Evolutionary conservation across 1,140 invertebrate species (phyloP).

Genomic region (Dufourea novaeangliae): DNA sequence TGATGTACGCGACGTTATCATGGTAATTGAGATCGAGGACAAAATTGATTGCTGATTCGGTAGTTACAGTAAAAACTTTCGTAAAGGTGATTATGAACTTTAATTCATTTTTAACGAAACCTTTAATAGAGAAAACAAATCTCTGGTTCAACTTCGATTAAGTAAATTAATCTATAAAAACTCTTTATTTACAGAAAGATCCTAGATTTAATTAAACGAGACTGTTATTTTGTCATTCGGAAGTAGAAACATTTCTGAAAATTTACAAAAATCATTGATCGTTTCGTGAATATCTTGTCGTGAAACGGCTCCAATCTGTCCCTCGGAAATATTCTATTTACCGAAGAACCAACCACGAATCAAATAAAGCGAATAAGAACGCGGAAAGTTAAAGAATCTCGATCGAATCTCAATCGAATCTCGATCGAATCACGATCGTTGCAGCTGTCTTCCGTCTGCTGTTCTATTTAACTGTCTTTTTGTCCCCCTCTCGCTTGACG

Average conservation of each 20-base stretch:
- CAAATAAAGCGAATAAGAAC: background rate
- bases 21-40: background rate
- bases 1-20: background rate
- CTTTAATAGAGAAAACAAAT: no score
- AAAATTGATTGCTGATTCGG: background rate
- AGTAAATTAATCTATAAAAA: no score
- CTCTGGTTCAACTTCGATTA: no score
- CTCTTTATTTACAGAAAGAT: no score
- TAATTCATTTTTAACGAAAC: no score
- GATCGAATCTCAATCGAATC: background rate
- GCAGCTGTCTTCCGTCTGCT: conserved; percentile 15
- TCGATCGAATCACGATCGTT: conserved; percentile 2
- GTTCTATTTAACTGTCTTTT: conserved; percentile 42
- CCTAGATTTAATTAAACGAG: no score
- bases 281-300: background rate
- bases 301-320: background rate
- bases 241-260: no score
- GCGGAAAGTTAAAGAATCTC: background rate
- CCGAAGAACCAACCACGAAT: background rate
- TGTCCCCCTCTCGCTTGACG: conserved; percentile 18
- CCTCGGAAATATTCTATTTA: background rate
- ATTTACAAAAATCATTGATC: no score
- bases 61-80: no score
- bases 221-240: no score
- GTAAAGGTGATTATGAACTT: no score